Conservation (phyloP, 2,888 invertebrate genomes). For the Ramazzottius varieornatus region DNA sequence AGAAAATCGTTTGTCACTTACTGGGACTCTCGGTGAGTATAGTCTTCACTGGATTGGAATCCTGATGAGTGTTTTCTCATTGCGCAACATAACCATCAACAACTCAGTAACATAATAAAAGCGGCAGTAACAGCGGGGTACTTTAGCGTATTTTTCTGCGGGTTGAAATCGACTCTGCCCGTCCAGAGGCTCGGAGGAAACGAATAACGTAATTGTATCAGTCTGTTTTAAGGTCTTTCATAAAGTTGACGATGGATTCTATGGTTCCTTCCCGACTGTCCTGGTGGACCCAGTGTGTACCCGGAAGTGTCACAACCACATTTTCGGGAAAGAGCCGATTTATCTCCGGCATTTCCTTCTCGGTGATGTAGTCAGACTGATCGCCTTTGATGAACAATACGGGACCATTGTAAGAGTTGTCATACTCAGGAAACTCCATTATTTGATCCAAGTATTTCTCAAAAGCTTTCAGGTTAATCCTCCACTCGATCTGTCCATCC, state of each 20-base stretch:
- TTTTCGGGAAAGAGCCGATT: constrained; percentile 43
- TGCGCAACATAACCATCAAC: no score
- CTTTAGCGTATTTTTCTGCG: no score
- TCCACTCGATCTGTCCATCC: constrained; percentile 41
- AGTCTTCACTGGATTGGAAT: no score
- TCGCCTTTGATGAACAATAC: constrained; percentile 58
- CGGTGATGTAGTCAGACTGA: constrained; percentile 45
- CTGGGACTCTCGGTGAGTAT: no score
- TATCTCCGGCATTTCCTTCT: constrained; percentile 27
- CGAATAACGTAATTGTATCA: no score
- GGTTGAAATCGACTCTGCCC: no score
- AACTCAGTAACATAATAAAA: no score
- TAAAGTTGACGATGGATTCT: constrained; percentile 34
- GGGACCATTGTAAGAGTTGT: constrained; percentile 33
- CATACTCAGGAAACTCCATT: constrained; percentile 34
- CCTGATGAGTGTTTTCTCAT: no score
- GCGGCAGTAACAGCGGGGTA: no score
- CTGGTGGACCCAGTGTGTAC: constrained; percentile 76
- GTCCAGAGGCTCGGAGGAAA: no score
- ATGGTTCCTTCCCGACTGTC: constrained; percentile 59
- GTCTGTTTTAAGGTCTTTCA: no score
- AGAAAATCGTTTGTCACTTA: no score
- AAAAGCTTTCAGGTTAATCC: constrained; percentile 47
- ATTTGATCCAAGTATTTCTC: constrained; percentile 37
- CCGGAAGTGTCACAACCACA: constrained; percentile 39